Evolutionary conservation across 2,797 vertebrate genomes (phyloP).

Genomic region (Argentina silus): DNA sequence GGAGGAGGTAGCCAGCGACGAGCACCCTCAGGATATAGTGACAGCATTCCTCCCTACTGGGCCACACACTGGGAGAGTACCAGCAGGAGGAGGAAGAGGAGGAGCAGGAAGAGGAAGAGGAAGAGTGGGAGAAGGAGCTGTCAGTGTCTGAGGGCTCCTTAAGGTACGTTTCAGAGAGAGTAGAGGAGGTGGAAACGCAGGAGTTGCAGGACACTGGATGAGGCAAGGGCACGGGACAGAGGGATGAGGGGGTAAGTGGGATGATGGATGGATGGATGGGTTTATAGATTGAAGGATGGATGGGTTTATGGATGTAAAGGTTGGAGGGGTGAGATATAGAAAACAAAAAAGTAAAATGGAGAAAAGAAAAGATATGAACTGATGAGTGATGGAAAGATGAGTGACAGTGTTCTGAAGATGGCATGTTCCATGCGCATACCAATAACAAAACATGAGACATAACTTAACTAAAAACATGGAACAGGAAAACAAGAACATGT

Average conservation of each 20-base stretch:
- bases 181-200: constrained; percentile 4
- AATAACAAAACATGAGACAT: background rate
- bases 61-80: constrained; percentile 71
- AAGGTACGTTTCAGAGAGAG: constrained; percentile 42
- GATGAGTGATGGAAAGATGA: constrained; percentile 58
- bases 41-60: constrained; percentile 74
- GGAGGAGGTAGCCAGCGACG: constrained; percentile 74
- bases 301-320: constrained; percentile 9
- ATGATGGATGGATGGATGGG: constrained; percentile 11
- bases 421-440: constrained; percentile 39
- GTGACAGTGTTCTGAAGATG: constrained; percentile 29
- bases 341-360: constrained; percentile 30
- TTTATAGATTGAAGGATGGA: constrained; percentile 11
- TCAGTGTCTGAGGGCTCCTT: constrained; percentile 63
- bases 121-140: constrained; percentile 53
- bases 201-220: constrained; percentile 45
- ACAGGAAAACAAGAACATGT: background rate
- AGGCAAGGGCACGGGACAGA: constrained; percentile 44
- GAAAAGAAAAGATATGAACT: constrained; percentile 63
- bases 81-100: constrained; percentile 69
- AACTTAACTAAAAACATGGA: background rate
- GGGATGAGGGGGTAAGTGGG: constrained; percentile 47
- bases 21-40: constrained; percentile 76
- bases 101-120: constrained; percentile 64
- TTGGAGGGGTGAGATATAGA: background rate